Percentiles rank a stretch among this genome's conserved stretches.
These are phyloP conservation scores for Aphaenogaster ashmeadi DNA, from an alignment of 1,140 invertebrate species.

Conservation along the genomic window DNA sequence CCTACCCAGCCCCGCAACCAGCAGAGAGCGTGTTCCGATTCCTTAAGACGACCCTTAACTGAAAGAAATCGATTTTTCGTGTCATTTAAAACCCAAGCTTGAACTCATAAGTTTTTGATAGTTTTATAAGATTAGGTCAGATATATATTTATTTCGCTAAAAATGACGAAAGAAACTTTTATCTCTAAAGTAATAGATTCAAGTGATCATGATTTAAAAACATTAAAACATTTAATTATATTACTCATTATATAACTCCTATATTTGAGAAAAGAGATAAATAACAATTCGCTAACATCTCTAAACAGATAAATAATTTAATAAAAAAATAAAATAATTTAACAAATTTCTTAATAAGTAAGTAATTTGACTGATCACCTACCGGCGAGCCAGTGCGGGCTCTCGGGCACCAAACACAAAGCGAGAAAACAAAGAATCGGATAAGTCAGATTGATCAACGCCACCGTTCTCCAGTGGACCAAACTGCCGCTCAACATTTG, in stretches of 20 bases:
- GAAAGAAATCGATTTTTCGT: conserved; percentile 65
- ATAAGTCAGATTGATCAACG: conserved; percentile 90
- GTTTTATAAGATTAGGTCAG: background rate
- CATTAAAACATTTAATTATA: background rate
- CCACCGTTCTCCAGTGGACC: conserved; percentile 90
- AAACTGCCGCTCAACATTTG: conserved; percentile 91
- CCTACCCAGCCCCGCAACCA: conserved; percentile 91
- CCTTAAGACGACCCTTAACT: conserved; percentile 88
- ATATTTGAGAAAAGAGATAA: background rate
- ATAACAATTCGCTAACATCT: background rate
- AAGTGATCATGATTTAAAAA: background rate
- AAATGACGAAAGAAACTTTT: background rate
- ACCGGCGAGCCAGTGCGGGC: conserved; percentile 91
- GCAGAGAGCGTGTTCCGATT: conserved; percentile 88
- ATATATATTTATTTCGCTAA: background rate
- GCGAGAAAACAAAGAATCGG: conserved; percentile 90
- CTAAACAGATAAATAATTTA: background rate
- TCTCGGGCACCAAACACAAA: conserved; percentile 92
- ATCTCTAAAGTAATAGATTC: background rate
- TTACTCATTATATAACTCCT: background rate
- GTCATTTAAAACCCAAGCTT: background rate
- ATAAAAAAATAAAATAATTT: background rate
- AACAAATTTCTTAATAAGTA: background rate
- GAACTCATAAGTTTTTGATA: background rate
- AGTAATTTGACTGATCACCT: conserved; percentile 39